A percentile compares a stretch with the other conserved stretches of the same genome.
Conservation (phyloP, 1,140 invertebrate genomes). For the Ctenoplectra terminalis region DNA sequence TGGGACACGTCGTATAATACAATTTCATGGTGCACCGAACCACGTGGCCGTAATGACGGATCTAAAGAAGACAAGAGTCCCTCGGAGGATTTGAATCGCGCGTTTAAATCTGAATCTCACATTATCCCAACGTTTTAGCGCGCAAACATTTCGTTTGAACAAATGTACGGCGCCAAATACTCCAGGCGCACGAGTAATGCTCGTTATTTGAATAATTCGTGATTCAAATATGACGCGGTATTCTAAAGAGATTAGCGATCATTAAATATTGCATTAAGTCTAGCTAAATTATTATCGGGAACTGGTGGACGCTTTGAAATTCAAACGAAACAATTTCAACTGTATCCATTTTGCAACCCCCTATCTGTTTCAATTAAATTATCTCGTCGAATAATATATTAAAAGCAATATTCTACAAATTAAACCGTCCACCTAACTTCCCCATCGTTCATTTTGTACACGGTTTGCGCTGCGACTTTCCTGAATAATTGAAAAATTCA, state of each 20-base stretch:
- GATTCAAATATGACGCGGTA: slow-evolving; percentile 33
- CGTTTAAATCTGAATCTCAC: slow-evolving; percentile 34
- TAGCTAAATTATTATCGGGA: slow-evolving; percentile 17
- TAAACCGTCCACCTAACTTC: not conserved
- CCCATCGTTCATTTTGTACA: not conserved
- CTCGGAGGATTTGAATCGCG: not conserved
- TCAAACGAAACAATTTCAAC: not conserved
- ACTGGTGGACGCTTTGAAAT: not conserved
- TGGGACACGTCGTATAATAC: not conserved
- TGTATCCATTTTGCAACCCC: no score
- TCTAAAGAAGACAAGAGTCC: not conserved
- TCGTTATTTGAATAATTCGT: slow-evolving; percentile 30
- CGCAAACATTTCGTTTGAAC: slow-evolving; percentile 33
- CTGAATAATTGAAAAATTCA: no score
- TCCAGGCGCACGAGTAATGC: not conserved
- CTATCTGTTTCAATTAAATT: not conserved
- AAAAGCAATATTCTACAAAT: not conserved
- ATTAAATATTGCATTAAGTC: slow-evolving; percentile 22
- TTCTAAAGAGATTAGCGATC: slow-evolving; percentile 36
- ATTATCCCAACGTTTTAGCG: slow-evolving; percentile 19
- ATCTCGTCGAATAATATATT: no score
- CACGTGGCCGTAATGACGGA: not conserved
- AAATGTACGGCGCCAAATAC: not conserved
- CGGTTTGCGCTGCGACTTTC: not conserved
- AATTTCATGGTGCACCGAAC: not conserved